A percentile compares a stretch with the other conserved stretches of the same genome.
Conservation (phyloP, 2,888 invertebrate species). For the Tenthredo scrophulariae region DNA sequence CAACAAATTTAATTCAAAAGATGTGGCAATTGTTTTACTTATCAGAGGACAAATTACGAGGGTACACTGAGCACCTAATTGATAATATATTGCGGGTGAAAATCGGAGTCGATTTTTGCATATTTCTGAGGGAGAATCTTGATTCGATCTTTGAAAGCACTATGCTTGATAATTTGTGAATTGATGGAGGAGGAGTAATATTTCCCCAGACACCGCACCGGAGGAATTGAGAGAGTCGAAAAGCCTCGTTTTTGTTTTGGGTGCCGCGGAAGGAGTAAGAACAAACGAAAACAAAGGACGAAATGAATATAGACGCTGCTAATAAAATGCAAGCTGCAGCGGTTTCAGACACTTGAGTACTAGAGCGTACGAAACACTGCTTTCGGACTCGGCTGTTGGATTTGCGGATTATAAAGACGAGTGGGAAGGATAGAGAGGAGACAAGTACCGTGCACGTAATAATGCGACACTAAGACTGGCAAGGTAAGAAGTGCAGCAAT, state of each 20-base stretch:
- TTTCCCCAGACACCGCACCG: not conserved
- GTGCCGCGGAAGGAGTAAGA: constrained; percentile 4
- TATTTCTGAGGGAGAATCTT: constrained; percentile 3
- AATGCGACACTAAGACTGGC: constrained; percentile 23
- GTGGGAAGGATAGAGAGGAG: constrained; percentile 42
- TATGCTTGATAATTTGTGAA: not conserved
- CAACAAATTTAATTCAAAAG: not conserved
- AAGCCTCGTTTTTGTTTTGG: not conserved
- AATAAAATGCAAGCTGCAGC: constrained; percentile 47
- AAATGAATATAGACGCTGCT: constrained; percentile 66
- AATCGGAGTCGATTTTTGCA: not conserved
- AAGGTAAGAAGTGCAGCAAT: constrained; percentile 24
- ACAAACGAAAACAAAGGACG: constrained; percentile 66
- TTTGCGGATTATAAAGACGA: constrained; percentile 75
- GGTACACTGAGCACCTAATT: not conserved
- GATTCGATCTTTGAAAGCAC: not conserved
- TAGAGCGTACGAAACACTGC: constrained; percentile 23
- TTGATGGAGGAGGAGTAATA: not conserved
- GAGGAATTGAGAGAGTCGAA: not conserved
- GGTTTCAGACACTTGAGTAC: constrained; percentile 20
- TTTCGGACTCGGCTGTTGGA: constrained; percentile 64
- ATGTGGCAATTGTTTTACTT: constrained; percentile 11
- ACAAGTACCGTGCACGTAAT: constrained; percentile 29
- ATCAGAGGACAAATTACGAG: not conserved
- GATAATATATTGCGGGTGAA: not conserved